A percentile compares a stretch with the other conserved stretches of the same genome.
phyloP scores from a whole-genome alignment of 2,888 invertebrate genomes.

The Quadriops clusia region DNA sequence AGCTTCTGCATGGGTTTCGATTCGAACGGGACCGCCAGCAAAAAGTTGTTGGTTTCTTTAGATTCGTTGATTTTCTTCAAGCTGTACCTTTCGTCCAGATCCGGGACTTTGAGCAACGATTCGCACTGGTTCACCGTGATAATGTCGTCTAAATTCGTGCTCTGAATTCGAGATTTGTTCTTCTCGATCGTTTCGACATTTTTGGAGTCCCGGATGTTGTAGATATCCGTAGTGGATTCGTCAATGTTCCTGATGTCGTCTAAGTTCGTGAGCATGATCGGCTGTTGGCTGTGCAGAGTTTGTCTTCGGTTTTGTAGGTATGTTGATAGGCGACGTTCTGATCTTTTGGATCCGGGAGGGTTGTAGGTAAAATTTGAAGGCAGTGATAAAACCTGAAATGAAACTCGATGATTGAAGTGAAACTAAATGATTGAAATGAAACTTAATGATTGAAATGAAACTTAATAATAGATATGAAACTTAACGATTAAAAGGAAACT shows the following conservation, averaged over 20 bases:
- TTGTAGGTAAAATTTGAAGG: slow-evolving; percentile 79
- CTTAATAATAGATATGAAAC: not conserved
- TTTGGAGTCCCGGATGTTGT: slow-evolving; percentile 29
- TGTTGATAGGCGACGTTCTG: slow-evolving; percentile 27
- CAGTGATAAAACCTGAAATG: slow-evolving; percentile 56
- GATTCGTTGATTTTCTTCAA: slow-evolving; percentile 26
- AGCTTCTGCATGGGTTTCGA: slow-evolving; percentile 30
- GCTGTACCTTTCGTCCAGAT: slow-evolving; percentile 22
- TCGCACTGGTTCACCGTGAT: slow-evolving; percentile 22
- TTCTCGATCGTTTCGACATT: slow-evolving; percentile 31
- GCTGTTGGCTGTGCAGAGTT: slow-evolving; percentile 49
- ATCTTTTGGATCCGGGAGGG: slow-evolving; percentile 45
- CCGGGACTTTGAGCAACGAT: slow-evolving; percentile 21
- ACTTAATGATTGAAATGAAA: too few relatives aligned
- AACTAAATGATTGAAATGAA: not conserved
- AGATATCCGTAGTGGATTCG: slow-evolving; percentile 33
- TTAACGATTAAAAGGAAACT: too few relatives aligned
- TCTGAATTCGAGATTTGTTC: slow-evolving; percentile 15
- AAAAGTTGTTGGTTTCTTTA: slow-evolving; percentile 20
- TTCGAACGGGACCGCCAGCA: slow-evolving; percentile 27
- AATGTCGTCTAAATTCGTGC: slow-evolving; percentile 27
- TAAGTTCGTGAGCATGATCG: slow-evolving; percentile 45
- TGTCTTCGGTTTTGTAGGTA: slow-evolving; percentile 37
- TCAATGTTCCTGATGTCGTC: slow-evolving; percentile 40
- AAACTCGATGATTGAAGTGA: slow-evolving; percentile 17